Conservation (phyloP, 2,113 vertebrate genomes). For the Tragelaphus strepsiceros region DNA sequence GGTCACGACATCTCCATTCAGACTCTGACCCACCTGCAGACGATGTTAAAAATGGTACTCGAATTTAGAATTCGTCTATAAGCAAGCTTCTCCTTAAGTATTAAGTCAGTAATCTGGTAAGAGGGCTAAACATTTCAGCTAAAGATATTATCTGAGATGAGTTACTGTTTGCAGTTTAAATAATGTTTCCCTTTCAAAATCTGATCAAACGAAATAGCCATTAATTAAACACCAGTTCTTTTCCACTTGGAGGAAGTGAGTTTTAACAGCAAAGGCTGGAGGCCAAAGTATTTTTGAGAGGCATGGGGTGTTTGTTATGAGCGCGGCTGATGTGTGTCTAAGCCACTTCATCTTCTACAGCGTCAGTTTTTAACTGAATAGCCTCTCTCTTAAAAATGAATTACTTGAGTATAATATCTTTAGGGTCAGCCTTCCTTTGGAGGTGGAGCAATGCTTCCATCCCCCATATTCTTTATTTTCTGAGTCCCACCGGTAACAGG, state of each 20-base stretch:
- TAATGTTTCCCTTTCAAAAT: background rate
- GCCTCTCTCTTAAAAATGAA: background rate
- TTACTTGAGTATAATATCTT: background rate
- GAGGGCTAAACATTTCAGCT: background rate
- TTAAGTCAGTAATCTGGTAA: background rate
- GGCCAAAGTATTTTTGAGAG: background rate
- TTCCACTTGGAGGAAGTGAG: background rate
- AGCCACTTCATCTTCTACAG: background rate
- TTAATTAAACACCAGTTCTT: background rate
- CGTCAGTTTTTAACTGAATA: background rate
- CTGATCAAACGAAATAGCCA: background rate
- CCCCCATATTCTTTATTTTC: background rate
- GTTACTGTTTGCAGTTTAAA: background rate
- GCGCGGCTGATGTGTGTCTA: background rate
- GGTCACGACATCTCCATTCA: background rate
- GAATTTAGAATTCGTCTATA: background rate
- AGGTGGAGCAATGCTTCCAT: fast-evolving
- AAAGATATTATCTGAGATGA: background rate
- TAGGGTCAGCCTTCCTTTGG: background rate
- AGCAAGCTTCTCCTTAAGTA: background rate
- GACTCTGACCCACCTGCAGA: background rate
- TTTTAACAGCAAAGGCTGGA: background rate
- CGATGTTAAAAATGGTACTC: background rate
- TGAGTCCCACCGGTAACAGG: background rate
- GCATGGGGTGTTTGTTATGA: background rate